Evolutionary conservation across 92 coral and sea anemone genomes (phyloP), one percentile per base, ranked within the genome.

Genomic region (Parazoanthus atlanticus): DNA sequence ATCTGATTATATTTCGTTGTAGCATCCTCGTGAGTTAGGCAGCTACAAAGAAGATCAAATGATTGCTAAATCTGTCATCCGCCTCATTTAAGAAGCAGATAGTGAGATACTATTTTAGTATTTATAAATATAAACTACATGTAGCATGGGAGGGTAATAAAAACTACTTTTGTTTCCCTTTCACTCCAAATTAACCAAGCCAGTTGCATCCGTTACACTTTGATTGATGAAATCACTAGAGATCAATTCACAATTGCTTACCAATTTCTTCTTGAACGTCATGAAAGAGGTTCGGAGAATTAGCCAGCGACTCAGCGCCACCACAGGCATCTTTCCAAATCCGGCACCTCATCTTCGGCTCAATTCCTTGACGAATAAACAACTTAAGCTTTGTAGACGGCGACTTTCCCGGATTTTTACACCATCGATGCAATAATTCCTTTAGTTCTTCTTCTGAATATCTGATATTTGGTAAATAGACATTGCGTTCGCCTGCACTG

Each of bases 261-360:
- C 98, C 98, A 74, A 95, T 86, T 26, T 93, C 94, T 41, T 80
- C 93, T 46, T 92, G 89, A 76, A 88, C 90, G 65, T 95, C 98
- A 72, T 90, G 92, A 85, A 86, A 93, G 31, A 84, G 89, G 21
- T 84, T 83, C 46, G 94, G 93, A 69, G 93, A 88, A 36, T 79
- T 93, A 0, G 79, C 81, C 58, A 91, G 79, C 5, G 88, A 90
- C 16, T 84, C 92, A 33, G 82, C 85, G 31, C 95, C 98, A 6
- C 93, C 96, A 77, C 96, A 91, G 0, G 86, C 92, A 83, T 83
- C 81, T 38, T 66, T 86, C 98, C 98, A 95, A 40, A 93, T 52
- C 7, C 81, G 81, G 34, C 87, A 84, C 78, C 98, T 92, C 29
- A 89, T 82, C 28, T 83, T 89, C 31, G 96, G 92, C 30, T 81